Evolutionary conservation across 2,113 vertebrate species (phyloP).

Genomic region (Elachura formosa): DNA sequence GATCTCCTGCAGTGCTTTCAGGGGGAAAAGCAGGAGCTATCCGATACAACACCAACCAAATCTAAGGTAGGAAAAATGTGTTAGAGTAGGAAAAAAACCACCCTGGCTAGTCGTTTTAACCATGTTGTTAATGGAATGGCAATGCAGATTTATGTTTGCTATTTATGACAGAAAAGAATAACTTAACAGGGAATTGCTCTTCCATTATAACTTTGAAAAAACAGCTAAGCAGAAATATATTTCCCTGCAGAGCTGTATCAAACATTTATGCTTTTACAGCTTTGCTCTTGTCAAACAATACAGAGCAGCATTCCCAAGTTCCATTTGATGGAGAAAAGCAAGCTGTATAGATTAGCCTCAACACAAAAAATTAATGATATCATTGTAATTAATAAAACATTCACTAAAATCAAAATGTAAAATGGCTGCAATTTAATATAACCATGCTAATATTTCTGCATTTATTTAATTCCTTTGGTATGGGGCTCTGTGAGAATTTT

Average conservation of each 20-base stretch:
- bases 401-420: slow-evolving; percentile 15
- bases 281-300: slow-evolving; percentile 44
- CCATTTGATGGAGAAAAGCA: background rate
- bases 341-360: background rate
- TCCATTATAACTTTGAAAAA: slow-evolving; percentile 13
- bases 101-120: background rate
- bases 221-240: slow-evolving; percentile 19
- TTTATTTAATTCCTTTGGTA: background rate
- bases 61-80: background rate
- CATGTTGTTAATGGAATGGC: background rate
- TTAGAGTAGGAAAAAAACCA: background rate
- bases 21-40: too few species aligned
- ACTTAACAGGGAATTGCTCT: slow-evolving; percentile 12
- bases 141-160: background rate
- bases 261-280: slow-evolving; percentile 51
- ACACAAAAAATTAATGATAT: slow-evolving; percentile 26
- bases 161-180: background rate
- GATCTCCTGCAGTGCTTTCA: too few species aligned
- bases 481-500: background rate
- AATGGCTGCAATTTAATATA: slow-evolving; percentile 7
- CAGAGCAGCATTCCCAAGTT: background rate
- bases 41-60: background rate
- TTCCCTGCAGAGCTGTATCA: slow-evolving; percentile 44
- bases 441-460: background rate
- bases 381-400: slow-evolving; percentile 55